Base-by-base conservation (phyloP, 2,797 vertebrate genomes). In the Scolopax rusticola region DNA sequence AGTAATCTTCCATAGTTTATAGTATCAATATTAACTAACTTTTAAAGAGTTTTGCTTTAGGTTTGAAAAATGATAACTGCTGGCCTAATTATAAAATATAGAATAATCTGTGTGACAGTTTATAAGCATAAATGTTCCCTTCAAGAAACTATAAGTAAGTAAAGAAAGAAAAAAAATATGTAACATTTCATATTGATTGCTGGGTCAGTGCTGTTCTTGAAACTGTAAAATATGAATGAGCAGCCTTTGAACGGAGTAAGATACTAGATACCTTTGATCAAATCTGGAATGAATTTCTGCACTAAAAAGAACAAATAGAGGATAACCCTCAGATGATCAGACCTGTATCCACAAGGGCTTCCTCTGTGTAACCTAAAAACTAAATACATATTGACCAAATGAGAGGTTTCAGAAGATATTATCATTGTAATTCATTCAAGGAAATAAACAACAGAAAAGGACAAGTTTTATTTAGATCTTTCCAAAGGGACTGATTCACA, bases 211-310 rank as follows among this genome's bases (percentile, higher is more conserved):
- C 15, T 82, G 69, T 43, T 90, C 92, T 87, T 87, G 86, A 87
- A 94, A 95, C 32, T 84, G 75, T 94, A 91, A 97, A 97, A 97
- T 96, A 95, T 96, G 93, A 96, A 97, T 95, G 89, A 97, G 85
- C 32, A 95, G 38, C 43, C 92, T 93, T 91, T 94, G 93, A 97
- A 95, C 51, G 79, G 76, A 76, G 15, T 88, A 87, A 93, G 90
- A 85, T 90, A 86, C 73, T 87, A 87, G 86, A 60, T 63, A 86
- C n/a, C 79, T 97, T 97, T 97, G 94, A 94, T 96, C 90, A 96
- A 94, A 92, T 86, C 92, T 89, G 73, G 81, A 91, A 90, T 85
- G n/a, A 15, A 78, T 92, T 93, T 90, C 92, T 96, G 40, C 86
- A 80, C 93, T 95, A 89, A 96, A 95, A 95, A 90, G 94, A 95